Conservation (phyloP, 2,797 vertebrate species). For the Micropoecilia bifurca region DNA sequence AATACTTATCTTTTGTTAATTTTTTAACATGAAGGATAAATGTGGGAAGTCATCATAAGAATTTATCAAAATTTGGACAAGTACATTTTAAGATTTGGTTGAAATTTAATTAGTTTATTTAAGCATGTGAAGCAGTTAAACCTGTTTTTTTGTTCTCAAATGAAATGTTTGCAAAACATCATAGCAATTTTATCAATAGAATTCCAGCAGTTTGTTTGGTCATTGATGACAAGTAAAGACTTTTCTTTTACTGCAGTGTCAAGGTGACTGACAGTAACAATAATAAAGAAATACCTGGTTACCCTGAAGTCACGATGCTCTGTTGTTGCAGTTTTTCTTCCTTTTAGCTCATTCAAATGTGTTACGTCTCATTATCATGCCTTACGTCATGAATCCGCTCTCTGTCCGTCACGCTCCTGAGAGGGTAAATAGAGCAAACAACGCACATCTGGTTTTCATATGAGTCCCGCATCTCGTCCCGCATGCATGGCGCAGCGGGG, state of each 20-base stretch:
- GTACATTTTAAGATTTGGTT: neutral
- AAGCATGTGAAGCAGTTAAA: neutral
- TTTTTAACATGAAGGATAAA: neutral
- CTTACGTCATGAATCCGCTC: constrained; percentile 74
- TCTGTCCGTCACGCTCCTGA: constrained; percentile 58
- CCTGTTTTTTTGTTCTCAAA: neutral
- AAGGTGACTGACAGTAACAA: neutral
- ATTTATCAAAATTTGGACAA: neutral
- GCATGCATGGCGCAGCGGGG: constrained; percentile 42
- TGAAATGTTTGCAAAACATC: neutral
- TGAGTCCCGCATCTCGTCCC: constrained; percentile 70
- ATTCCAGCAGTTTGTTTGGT: neutral
- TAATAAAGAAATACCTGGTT: neutral
- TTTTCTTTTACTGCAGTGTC: neutral
- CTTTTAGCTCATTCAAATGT: constrained; percentile 17
- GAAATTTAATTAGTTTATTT: neutral
- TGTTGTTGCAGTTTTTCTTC: constrained; percentile 4
- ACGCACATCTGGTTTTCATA: constrained; percentile 91
- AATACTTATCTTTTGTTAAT: neutral
- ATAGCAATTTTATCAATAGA: neutral
- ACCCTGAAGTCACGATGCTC: neutral
- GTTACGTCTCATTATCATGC: constrained; percentile 64
- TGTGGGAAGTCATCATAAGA: neutral
- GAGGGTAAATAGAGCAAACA: constrained; percentile 91
- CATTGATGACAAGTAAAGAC: neutral